Evolutionary conservation across 1,140 invertebrate genomes (phyloP), one percentile per base, ranked within the genome.

Genomic region (Caenorhabditis inopinata): DNA sequence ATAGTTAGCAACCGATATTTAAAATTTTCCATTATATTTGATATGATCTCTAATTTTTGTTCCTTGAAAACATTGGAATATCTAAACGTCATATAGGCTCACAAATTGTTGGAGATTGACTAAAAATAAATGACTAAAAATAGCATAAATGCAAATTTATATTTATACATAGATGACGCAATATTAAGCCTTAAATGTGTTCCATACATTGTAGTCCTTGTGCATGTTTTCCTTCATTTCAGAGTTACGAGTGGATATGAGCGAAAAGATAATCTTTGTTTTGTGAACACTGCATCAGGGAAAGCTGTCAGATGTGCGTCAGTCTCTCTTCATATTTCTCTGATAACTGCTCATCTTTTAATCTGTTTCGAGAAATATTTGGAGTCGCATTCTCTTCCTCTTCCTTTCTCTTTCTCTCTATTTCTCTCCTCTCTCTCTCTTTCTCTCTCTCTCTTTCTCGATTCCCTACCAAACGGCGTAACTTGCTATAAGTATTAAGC

Each of bases 331-430:
- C 27, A n/a, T n/a, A n/a, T n/a, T n/a, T 32, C 23, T 21, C 23
- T 32, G 16, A 32, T 58, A 25, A n/a, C 49, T 25, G 23, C 18
- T 58, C 51, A 32, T 58, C 58, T 18, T 68, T 68, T 68, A 68
- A 68, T 68, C 58, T 68, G 58, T 68, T 68, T 68, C 58, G 58
- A 68, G 58, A 68, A 68, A 68, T 16, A 68, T 68, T 68, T 68
- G 16, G 23, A 42, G 5, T 5, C 5, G 38, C 14, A 14, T 7
- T 5, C 14, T 5, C 38, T 42, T 42, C 38, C n/a, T 32, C 58
- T 38, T 16, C 14, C 14, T 3, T 18, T n/a, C 14, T n/a, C 46
- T 16, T 47, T 47, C 18, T 16, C 46, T 16, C 46, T 18, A n/a
- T 16, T 18, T 47, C 46, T n/a, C n/a, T n/a, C n/a, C n/a, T n/a